Conservation (phyloP, 23 tunicate genomes). For the Clavelina lepadiformis region DNA sequence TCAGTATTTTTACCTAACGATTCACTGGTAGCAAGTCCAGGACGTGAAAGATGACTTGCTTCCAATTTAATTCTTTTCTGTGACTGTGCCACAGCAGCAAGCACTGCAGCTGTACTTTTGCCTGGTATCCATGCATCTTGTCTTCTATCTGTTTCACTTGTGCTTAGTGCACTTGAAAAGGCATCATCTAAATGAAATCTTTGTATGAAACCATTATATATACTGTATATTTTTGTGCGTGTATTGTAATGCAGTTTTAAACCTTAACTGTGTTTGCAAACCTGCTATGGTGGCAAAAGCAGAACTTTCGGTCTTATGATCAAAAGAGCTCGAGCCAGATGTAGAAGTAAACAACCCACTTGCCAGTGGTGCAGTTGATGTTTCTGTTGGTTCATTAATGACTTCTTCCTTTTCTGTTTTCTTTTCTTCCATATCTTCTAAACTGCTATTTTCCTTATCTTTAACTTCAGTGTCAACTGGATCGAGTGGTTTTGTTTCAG, state of each 20-base stretch:
- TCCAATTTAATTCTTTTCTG: slow-evolving; percentile 57
- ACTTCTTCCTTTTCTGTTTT: neutral
- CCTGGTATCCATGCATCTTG: slow-evolving; percentile 79
- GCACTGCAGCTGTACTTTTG: slow-evolving; percentile 36
- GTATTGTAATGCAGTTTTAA: neutral
- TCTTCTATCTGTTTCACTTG: slow-evolving; percentile 68
- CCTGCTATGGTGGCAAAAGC: too few relatives aligned
- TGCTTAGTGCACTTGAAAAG: slow-evolving; percentile 74
- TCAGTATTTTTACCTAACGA: slow-evolving; percentile 56
- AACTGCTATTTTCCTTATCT: too few relatives aligned
- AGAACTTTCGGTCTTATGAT: too few relatives aligned
- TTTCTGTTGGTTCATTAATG: neutral
- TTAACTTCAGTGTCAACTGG: too few relatives aligned
- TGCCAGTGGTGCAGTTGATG: slow-evolving; percentile 4
- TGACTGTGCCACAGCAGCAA: slow-evolving; percentile 29
- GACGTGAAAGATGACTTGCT: slow-evolving; percentile 33
- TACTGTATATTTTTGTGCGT: neutral
- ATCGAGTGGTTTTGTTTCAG: too few relatives aligned
- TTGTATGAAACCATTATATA: too few relatives aligned
- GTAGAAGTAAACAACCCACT: slow-evolving; percentile 17
- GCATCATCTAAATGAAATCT: slow-evolving; percentile 52
- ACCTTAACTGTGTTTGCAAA: neutral
- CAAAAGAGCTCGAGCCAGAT: slow-evolving; percentile 10
- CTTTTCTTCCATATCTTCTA: too few relatives aligned
- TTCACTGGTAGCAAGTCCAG: slow-evolving; percentile 85